These are phyloP conservation scores for Sinocyclocheilus anophthalmus DNA, from an alignment of 2,113 vertebrate species.

Conservation along the genomic window DNA sequence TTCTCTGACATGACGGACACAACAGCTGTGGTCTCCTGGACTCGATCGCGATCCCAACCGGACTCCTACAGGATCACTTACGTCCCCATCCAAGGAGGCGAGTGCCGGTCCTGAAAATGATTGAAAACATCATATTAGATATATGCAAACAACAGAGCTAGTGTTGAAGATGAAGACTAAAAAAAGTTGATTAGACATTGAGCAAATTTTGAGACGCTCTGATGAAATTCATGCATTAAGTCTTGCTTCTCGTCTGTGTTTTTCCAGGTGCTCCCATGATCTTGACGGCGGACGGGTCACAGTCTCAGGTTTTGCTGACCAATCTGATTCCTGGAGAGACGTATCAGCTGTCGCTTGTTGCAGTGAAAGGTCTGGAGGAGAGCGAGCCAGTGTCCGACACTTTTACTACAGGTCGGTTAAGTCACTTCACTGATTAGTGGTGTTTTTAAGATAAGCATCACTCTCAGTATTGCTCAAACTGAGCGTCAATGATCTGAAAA, in stretches of 20 bases:
- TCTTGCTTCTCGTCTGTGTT: not conserved
- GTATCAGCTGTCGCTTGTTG: conserved; percentile 82
- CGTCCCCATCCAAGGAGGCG: conserved; percentile 84
- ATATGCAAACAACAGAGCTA: not conserved
- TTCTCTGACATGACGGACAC: conserved; percentile 90
- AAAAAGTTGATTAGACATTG: not conserved
- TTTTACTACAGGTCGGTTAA: conserved; percentile 81
- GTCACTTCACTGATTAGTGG: not conserved
- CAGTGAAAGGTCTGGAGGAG: conserved; percentile 90
- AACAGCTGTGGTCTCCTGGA: conserved; percentile 85
- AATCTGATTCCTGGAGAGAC: conserved; percentile 81
- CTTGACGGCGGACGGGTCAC: conserved; percentile 78
- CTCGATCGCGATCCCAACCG: conserved; percentile 72
- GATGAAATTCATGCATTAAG: not conserved
- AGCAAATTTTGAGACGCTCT: not conserved
- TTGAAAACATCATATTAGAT: not conserved
- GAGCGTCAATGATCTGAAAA: not conserved
- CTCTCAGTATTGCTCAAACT: not conserved
- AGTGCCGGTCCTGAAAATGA: conserved; percentile 23
- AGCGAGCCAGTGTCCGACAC: conserved; percentile 83
- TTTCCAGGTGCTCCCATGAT: conserved; percentile 76
- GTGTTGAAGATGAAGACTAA: not conserved
- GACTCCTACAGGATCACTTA: conserved; percentile 86
- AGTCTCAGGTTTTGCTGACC: conserved; percentile 75
- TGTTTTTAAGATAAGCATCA: not conserved